Evolutionary conservation across 1,140 invertebrate genomes (phyloP).

Genomic region (Zaprionus lachaisei): DNA sequence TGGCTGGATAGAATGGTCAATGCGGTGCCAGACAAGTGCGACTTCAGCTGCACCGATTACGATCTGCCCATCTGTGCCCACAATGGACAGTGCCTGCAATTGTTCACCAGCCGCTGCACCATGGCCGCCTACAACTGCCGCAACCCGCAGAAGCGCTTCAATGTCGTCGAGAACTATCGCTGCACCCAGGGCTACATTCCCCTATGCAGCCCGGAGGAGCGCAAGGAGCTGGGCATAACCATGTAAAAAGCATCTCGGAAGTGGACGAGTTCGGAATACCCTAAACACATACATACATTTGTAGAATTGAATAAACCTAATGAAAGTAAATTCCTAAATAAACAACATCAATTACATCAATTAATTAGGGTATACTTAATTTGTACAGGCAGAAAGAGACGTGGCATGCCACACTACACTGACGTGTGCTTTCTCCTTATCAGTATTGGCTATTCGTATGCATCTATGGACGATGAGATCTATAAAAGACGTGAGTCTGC

Average conservation of each 20-base stretch:
- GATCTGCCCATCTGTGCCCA: slow-evolving; percentile 63
- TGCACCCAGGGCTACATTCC: slow-evolving; percentile 55
- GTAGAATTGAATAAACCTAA: too few relatives aligned
- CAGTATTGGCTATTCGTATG: too few relatives aligned
- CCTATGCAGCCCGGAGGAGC: slow-evolving; percentile 53
- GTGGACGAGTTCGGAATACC: neutral
- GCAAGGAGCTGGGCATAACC: slow-evolving; percentile 47
- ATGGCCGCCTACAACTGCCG: slow-evolving; percentile 74
- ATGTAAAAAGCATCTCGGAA: neutral
- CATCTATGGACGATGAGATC: too few relatives aligned
- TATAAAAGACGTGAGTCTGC: too few relatives aligned
- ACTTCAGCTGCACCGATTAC: slow-evolving; percentile 47
- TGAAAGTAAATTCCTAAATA: too few relatives aligned
- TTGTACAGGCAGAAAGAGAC: too few relatives aligned
- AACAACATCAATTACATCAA: too few relatives aligned
- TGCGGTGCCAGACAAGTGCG: slow-evolving; percentile 53
- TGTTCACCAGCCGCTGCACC: slow-evolving; percentile 62
- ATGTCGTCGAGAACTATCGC: slow-evolving; percentile 58
- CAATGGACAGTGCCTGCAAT: slow-evolving; percentile 70
- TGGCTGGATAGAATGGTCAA: slow-evolving; percentile 26
- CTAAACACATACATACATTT: too few relatives aligned
- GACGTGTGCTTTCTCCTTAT: too few relatives aligned
- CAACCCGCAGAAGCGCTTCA: slow-evolving; percentile 69
- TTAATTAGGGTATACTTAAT: too few relatives aligned
- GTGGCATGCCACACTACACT: too few relatives aligned